Evolutionary conservation across 2,113 vertebrate species (phyloP), one percentile per base, ranked within the genome.

Genomic region (Petaurus breviceps): DNA sequence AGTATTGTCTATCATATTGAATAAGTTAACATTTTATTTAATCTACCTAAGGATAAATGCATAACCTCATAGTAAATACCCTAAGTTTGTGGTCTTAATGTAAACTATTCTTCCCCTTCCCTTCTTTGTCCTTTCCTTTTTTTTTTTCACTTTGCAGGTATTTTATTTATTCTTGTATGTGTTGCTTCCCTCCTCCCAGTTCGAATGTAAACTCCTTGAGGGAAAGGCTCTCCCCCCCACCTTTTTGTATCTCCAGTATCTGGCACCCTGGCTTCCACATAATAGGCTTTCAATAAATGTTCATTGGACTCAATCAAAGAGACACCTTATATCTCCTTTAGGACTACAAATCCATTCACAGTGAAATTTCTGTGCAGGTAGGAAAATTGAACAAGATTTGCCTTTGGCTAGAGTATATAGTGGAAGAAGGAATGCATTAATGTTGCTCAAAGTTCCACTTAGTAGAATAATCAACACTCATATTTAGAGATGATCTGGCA

Each of bases 321-420:
- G 37, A 8, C 16, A 16, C 16, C 5, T 22, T 84, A 89, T 94
- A 0, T 93, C 89, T 98, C 96, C 97, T 97, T 95, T 92, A 96
- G 96, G 96, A 94, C 92, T 94, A 91, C 92, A 94, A 93, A 97
- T 96, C 55, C 96, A 94, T 97, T 96, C 96, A 93, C 11, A 92
- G 96, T 51, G 46, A 16, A 52, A 91, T 92, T 89, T 92, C 47
- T 92, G 1, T 92, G 49, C 2, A 95, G 51, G 51, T 54, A 92
- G 50, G 52, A 91, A 96, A 77, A 55, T 2, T 95, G 94, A 28
- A 92, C 96, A 49, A 47, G 25, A 51, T 92, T 94, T 94, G 51
- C 50, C 93, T 96, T 90, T 53, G 8, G 47, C 50, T 90, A 16
- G 51, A 95, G 24, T 94, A 4, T 54, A 43, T 93, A 91, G 92